Evolutionary conservation across 2,797 vertebrate genomes (phyloP).

Genomic region (Clangula hyemalis): DNA sequence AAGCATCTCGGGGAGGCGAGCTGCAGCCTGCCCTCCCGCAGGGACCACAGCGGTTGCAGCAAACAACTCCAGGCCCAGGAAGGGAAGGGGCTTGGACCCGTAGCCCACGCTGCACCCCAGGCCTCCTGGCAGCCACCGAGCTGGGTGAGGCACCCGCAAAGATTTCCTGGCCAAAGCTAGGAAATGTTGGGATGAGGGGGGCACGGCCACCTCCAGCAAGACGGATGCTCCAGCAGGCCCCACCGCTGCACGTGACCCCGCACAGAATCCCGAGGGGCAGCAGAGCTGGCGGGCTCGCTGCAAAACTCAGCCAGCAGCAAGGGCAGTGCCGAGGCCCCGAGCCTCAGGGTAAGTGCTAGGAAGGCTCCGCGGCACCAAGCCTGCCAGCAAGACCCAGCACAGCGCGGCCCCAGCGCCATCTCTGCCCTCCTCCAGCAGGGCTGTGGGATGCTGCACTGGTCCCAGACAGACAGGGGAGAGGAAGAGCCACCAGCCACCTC

Average conservation of each 20-base stretch:
- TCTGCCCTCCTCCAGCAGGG: not conserved
- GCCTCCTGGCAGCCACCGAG: not conserved
- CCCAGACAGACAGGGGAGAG: not conserved
- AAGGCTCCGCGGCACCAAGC: not conserved
- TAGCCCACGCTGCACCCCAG: not conserved
- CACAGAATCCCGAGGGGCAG: accelerated
- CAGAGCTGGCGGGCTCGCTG: not conserved
- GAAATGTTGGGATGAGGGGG: not conserved
- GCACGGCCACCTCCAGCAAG: not conserved
- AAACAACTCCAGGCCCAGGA: not conserved
- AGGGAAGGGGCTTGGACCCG: not conserved
- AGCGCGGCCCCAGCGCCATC: not conserved
- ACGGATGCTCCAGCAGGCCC: not conserved
- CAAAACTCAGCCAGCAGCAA: not conserved
- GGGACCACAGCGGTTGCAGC: accelerated
- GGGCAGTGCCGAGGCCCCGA: not conserved
- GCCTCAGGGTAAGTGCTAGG: accelerated
- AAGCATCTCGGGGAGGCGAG: not conserved
- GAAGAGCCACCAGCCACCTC: not conserved
- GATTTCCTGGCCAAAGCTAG: not conserved
- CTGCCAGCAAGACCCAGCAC: not conserved
- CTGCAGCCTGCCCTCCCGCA: not conserved
- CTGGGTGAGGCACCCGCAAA: accelerated
- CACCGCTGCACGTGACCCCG: accelerated
- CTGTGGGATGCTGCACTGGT: not conserved